phyloP scores from a whole-genome alignment of 2,113 vertebrate genomes.

The Pteropus alecto region DNA sequence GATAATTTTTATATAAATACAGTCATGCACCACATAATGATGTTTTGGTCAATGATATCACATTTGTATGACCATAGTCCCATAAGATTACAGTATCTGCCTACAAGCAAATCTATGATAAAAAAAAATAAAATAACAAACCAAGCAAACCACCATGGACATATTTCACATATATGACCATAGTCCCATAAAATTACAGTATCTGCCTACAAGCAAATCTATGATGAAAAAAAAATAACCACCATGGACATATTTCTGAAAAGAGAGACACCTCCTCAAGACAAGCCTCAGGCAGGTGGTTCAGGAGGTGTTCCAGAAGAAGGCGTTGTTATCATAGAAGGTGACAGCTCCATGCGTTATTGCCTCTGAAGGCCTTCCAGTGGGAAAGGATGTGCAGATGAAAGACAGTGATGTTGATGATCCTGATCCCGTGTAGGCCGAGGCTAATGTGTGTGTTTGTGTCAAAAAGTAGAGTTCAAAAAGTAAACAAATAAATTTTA shows the following conservation, averaged over 20 bases:
- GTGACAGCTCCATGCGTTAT: background rate
- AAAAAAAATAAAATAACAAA: background rate
- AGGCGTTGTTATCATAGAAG: background rate
- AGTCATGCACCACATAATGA: background rate
- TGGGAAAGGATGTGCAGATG: background rate
- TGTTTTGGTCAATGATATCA: too few relatives aligned
- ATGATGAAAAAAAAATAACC: background rate
- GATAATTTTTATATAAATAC: background rate
- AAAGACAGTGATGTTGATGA: background rate
- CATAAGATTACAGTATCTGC: background rate
- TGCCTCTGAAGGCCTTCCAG: background rate
- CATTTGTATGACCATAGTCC: too few relatives aligned
- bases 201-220: background rate
- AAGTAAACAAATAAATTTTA: too few relatives aligned
- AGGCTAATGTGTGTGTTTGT: background rate
- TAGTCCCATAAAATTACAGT: too few relatives aligned
- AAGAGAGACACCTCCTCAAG: background rate
- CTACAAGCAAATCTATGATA: background rate
- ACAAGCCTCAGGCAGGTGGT: background rate
- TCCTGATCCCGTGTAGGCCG: background rate
- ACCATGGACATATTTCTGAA: background rate
- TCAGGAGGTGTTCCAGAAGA: background rate
- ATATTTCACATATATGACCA: too few relatives aligned
- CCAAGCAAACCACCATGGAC: background rate
- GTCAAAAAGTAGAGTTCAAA: background rate